Evolutionary conservation across 2,888 invertebrate genomes (phyloP).

Genomic region (Hybos culiciformis): DNA sequence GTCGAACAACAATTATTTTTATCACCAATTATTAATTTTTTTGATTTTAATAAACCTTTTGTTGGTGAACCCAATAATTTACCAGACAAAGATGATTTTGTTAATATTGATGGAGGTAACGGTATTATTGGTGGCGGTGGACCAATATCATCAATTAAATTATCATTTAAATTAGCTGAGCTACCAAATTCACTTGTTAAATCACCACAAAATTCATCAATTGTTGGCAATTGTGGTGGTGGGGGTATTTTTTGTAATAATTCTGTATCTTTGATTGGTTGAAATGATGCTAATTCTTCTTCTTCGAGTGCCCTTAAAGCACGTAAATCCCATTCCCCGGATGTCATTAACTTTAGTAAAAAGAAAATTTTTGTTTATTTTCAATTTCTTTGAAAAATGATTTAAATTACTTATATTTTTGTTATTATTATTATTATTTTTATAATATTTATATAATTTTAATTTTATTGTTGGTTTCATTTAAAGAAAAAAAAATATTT

Average conservation of each 20-base stretch:
- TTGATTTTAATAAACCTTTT: neutral
- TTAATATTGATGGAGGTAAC: conserved; percentile 9
- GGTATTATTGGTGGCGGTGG: conserved; percentile 7
- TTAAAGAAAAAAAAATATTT: no score
- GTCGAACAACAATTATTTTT: conserved; percentile 1
- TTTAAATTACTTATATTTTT: neutral
- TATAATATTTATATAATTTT: neutral
- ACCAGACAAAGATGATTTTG: conserved; percentile 1
- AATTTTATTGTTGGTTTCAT: no score
- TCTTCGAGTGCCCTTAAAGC: conserved; percentile 36
- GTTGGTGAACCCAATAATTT: conserved; percentile 3
- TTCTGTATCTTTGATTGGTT: conserved; percentile 30
- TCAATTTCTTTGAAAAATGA: no score
- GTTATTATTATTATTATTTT: neutral
- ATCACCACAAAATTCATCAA: conserved; percentile 27
- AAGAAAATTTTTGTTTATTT: conserved; percentile 1
- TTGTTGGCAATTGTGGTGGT: conserved; percentile 24
- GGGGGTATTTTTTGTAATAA: conserved; percentile 24
- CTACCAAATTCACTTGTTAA: conserved; percentile 13
- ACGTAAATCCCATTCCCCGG: conserved; percentile 35
- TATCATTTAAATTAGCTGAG: conserved; percentile 13
- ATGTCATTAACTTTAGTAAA: conserved; percentile 25
- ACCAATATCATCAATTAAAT: no score
- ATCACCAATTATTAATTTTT: neutral
- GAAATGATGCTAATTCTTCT: conserved; percentile 32